Conservation (phyloP, 2,113 vertebrate species). For the Misgurnus anguillicaudatus region DNA sequence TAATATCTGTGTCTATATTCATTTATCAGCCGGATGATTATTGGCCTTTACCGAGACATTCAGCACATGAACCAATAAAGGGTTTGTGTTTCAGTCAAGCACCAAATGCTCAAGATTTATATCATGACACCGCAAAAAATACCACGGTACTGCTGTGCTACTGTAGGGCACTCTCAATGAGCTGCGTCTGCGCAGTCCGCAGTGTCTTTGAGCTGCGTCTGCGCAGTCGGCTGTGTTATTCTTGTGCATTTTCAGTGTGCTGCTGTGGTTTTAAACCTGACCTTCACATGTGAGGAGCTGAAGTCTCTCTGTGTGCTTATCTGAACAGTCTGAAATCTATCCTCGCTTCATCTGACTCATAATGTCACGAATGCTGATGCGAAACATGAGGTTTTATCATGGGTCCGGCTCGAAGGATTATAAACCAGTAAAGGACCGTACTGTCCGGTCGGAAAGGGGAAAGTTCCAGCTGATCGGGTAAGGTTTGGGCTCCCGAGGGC, state of each 20-base stretch:
- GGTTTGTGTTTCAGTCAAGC: neutral
- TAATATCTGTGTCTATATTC: too few relatives aligned
- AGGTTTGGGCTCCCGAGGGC: slow-evolving; percentile 10
- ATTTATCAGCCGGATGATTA: neutral
- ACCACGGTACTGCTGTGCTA: too few relatives aligned
- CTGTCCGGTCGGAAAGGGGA: neutral
- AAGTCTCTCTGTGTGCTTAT: too few relatives aligned
- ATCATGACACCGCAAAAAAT: too few relatives aligned
- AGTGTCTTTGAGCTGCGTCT: neutral
- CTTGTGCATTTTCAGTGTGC: too few relatives aligned
- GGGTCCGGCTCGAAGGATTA: too few relatives aligned
- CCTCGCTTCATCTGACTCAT: neutral
- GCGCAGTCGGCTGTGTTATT: neutral
- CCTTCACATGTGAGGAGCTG: too few relatives aligned
- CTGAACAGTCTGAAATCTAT: too few relatives aligned
- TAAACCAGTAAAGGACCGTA: neutral
- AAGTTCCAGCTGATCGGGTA: neutral
- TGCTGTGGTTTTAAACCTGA: too few relatives aligned
- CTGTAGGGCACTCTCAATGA: too few relatives aligned
- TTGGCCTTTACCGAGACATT: neutral
- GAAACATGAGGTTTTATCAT: neutral
- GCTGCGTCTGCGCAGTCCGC: neutral
- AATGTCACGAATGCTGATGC: neutral
- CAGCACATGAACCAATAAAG: neutral
- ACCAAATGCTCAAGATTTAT: too few relatives aligned